A percentile compares a stretch with the other conserved stretches of the same genome.
phyloP scores from a whole-genome alignment of 30 jellyfish, hydroid and myxozoan genomes.

The Aurelia sp. region DNA sequence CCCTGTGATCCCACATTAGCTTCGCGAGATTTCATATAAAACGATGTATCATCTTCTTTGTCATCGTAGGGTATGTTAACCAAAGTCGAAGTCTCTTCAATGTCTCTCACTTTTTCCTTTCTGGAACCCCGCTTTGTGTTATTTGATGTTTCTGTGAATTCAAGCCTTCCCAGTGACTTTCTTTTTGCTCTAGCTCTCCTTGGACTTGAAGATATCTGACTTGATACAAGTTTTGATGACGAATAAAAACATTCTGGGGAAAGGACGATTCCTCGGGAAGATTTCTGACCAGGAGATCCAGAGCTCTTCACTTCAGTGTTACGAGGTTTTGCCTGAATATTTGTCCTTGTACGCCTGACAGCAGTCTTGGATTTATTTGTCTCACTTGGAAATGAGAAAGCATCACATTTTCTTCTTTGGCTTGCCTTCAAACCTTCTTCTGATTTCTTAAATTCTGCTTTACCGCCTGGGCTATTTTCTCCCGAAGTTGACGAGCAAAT shows the following conservation, averaged over 20 bases:
- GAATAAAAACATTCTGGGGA: slow-evolving; percentile 9
- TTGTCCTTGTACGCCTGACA: background rate
- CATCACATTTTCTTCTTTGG: background rate
- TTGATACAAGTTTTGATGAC: slow-evolving; percentile 4
- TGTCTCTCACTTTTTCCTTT: too few relatives aligned
- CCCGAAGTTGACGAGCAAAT: background rate
- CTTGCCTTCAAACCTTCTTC: background rate
- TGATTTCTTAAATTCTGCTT: background rate
- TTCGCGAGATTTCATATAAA: too few relatives aligned
- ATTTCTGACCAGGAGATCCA: background rate
- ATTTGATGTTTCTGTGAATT: background rate
- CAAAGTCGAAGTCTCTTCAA: too few relatives aligned
- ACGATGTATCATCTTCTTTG: too few relatives aligned
- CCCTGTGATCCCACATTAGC: too few relatives aligned
- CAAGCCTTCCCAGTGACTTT: slow-evolving; percentile 1
- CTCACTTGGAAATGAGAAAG: background rate
- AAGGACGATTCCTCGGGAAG: background rate
- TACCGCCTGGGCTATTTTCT: background rate
- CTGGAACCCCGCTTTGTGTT: background rate
- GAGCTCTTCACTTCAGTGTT: background rate
- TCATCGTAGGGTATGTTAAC: too few relatives aligned
- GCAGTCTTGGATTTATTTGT: background rate
- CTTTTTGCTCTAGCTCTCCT: background rate
- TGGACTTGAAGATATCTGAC: background rate
- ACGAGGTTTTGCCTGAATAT: background rate